Conservation (phyloP, 2,888 invertebrate species). For the Zaprionus obscuricornis region DNA sequence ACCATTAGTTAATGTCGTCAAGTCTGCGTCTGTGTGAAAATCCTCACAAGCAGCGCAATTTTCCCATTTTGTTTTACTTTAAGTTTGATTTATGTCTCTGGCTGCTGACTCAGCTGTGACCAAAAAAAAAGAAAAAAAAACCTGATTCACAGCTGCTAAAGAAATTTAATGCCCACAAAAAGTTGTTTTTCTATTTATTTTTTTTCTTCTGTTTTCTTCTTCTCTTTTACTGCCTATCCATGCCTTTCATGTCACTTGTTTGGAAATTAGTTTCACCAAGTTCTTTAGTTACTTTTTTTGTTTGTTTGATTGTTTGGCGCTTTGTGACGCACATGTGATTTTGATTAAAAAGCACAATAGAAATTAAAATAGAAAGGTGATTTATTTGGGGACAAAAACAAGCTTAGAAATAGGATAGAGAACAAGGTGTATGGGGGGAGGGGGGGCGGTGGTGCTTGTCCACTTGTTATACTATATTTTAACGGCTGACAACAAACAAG, state of each 20-base stretch:
- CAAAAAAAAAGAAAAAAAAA: too few species aligned
- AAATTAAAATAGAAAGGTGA: constrained; percentile 60
- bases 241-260: too few species aligned
- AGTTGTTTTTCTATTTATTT: constrained; percentile 16
- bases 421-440: too few species aligned
- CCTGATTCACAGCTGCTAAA: constrained; percentile 51
- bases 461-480: constrained; percentile 46
- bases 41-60: too few species aligned
- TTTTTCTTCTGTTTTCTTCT: constrained; percentile 35
- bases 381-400: constrained; percentile 52
- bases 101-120: constrained; percentile 35
- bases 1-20: constrained; percentile 65
- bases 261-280: neutral
- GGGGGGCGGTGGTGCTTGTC: constrained; percentile 35
- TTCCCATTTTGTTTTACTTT: constrained; percentile 43
- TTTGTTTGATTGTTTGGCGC: too few species aligned
- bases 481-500: too few species aligned
- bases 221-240: too few species aligned
- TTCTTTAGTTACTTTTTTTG: too few species aligned
- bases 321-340: constrained; percentile 56
- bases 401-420: constrained; percentile 1
- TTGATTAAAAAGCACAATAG: constrained; percentile 53
- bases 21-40: constrained; percentile 22
- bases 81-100: constrained; percentile 64
- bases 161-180: constrained; percentile 44